Percentiles rank a stretch among this genome's conserved stretches.
phyloP scores from a whole-genome alignment of 2,888 invertebrate genomes.

The Latheticus oryzae region DNA sequence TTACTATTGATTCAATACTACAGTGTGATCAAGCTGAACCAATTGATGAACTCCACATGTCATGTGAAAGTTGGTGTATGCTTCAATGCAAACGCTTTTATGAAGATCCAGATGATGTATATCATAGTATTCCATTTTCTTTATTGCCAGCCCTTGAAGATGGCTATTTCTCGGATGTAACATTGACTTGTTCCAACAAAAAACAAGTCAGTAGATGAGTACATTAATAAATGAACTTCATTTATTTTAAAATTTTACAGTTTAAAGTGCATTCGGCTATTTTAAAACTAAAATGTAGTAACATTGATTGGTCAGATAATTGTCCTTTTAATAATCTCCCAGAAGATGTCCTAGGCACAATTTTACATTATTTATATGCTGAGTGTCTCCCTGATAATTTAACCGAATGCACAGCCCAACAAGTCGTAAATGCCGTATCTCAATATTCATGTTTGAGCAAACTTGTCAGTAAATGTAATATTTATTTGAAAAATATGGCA shows the following conservation, averaged over 20 bases:
- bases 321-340: conserved; percentile 71
- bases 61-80: conserved; percentile 73
- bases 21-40: conserved; percentile 62
- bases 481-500: conserved; percentile 72
- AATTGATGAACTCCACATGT: conserved; percentile 69
- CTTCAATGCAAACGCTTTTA: conserved; percentile 72
- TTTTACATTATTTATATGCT: conserved; percentile 74
- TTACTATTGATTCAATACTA: conserved; percentile 29
- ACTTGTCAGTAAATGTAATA: conserved; percentile 70
- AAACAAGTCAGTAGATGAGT: conserved; percentile 64
- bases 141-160: conserved; percentile 74
- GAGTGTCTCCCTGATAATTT: conserved; percentile 73
- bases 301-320: conserved; percentile 70
- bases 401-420: conserved; percentile 70
- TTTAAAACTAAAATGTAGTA: conserved; percentile 69
- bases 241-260: conserved; percentile 53
- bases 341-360: conserved; percentile 72
- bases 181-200: conserved; percentile 67
- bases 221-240: background rate
- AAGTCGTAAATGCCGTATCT: conserved; percentile 68
- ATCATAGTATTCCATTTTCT: conserved; percentile 71
- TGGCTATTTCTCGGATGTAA: conserved; percentile 74
- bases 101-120: conserved; percentile 64
- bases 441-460: conserved; percentile 70
- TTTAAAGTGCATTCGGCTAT: conserved; percentile 71